Percentiles rank a stretch among this genome's conserved stretches.
phyloP scores from a whole-genome alignment of 2,797 vertebrate genomes.

The Pyrocephalus nanus region DNA sequence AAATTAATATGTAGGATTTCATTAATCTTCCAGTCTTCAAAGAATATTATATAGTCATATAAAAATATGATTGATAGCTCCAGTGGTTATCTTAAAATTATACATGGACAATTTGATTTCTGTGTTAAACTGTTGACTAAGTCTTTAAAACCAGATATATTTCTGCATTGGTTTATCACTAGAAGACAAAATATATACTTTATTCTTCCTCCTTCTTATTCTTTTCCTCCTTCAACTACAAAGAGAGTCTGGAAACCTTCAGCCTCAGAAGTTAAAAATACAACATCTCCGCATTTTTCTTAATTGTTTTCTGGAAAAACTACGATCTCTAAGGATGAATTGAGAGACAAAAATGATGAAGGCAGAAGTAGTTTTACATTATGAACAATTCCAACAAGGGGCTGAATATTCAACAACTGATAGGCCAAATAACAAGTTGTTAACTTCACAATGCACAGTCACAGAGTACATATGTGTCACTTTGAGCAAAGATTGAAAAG shows the following conservation, averaged over 20 bases:
- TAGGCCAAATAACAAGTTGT: constrained; percentile 72
- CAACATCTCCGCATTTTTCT: constrained; percentile 39
- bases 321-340: constrained; percentile 54
- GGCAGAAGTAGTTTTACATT: constrained; percentile 67
- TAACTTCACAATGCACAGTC: constrained; percentile 67
- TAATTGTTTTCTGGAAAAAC: constrained; percentile 63
- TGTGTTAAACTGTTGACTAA: not conserved
- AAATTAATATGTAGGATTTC: not conserved
- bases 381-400: constrained; percentile 63
- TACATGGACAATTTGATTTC: not conserved
- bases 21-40: constrained; percentile 40
- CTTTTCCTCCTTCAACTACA: constrained; percentile 29
- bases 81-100: not conserved
- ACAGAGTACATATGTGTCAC: constrained; percentile 57
- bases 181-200: constrained; percentile 21
- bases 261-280: constrained; percentile 51
- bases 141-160: not conserved
- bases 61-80: not conserved
- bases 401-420: constrained; percentile 69
- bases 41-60: not conserved
- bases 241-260: constrained; percentile 46
- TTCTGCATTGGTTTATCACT: constrained; percentile 13
- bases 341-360: constrained; percentile 61
- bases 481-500: constrained; percentile 71
- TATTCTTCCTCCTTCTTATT: constrained; percentile 27